Base-by-base conservation (phyloP, 1,140 invertebrate species). In the Heliconius hermathena region DNA sequence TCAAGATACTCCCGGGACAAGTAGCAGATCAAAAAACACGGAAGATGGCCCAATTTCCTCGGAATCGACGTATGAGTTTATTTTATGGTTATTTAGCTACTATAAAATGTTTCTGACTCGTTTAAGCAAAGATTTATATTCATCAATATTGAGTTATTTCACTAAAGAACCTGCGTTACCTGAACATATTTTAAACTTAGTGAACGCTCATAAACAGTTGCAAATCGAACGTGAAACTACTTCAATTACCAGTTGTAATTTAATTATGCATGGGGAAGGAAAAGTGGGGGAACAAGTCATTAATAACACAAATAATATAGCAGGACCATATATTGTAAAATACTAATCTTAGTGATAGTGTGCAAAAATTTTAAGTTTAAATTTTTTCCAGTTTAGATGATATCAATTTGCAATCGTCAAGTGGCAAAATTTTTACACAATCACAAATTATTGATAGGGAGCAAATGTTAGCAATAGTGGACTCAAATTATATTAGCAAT, bases 31-130 rank as follows among this genome's bases (percentile, higher is more conserved):
- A 20, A 80, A 80, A 57, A 81, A 76, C 29, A 52, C 79, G 18
- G 83, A 91, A 81, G 84, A 88, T 88, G 89, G 73, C 83, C 76
- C 84, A 80, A 77, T 72, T 75, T 5, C 85, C 36, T 73, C 84
- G 26, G 74, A 83, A 60, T 82, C 90, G 80, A 89, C 86, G 92
- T 93, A 93, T 88, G 90, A 88, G 79, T 85, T 87, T 77, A 83
- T 91, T 87, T 86, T 84, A 79, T 91, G 85, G 84, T 86, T 90
- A 26, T 76, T 90, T 84, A 85, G 72, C 82, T 93, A 94, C 76
- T 79, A 77, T 76, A 86, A 81, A 86, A 91, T 89, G 86, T 93
- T 90, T 81, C 38, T 87, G 38, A 70, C 49, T 66, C 90, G 92
- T 71, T 85, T 94, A 87, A 80, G 85, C 9, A 90, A 83, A 84